phyloP scores from a whole-genome alignment of 2,888 invertebrate species.

The Xanthia togata region DNA sequence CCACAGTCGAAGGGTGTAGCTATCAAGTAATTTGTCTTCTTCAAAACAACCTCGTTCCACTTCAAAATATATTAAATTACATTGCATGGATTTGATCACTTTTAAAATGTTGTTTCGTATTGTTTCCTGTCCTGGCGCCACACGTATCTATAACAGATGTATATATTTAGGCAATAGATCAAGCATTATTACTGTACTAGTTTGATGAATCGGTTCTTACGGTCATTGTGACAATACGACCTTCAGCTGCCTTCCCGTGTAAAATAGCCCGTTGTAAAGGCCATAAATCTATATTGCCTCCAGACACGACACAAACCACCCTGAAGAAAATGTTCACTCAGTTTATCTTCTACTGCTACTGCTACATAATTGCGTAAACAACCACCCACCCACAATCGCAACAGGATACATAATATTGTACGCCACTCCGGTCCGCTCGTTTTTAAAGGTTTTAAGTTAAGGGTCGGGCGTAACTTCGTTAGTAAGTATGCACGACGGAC shows the following conservation, averaged over 20 bases:
- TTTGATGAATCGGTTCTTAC: constrained; percentile 60
- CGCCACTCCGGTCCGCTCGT: no score
- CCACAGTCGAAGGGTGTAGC: no score
- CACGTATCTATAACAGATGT: constrained; percentile 62
- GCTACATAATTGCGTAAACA: background rate
- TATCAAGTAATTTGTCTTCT: constrained; percentile 66
- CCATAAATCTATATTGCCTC: constrained; percentile 73
- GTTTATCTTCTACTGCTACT: background rate
- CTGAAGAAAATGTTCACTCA: constrained; percentile 61
- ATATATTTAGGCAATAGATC: background rate
- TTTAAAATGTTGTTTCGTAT: constrained; percentile 66
- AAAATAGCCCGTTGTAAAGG: constrained; percentile 68
- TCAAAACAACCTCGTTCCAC: constrained; percentile 67
- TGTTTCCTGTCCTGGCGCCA: constrained; percentile 50
- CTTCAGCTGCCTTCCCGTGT: constrained; percentile 74
- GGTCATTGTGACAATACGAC: constrained; percentile 71
- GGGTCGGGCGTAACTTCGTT: no score
- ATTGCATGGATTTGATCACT: constrained; percentile 70
- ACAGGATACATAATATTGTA: background rate
- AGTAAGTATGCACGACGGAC: no score
- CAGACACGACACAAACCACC: constrained; percentile 78
- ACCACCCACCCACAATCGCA: background rate
- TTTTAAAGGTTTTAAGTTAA: no score
- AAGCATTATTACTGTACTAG: background rate
- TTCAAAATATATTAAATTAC: constrained; percentile 66